Evolutionary conservation across 2,113 vertebrate genomes (phyloP), one percentile per base, ranked within the genome.

Genomic region (Centropus unirufus): DNA sequence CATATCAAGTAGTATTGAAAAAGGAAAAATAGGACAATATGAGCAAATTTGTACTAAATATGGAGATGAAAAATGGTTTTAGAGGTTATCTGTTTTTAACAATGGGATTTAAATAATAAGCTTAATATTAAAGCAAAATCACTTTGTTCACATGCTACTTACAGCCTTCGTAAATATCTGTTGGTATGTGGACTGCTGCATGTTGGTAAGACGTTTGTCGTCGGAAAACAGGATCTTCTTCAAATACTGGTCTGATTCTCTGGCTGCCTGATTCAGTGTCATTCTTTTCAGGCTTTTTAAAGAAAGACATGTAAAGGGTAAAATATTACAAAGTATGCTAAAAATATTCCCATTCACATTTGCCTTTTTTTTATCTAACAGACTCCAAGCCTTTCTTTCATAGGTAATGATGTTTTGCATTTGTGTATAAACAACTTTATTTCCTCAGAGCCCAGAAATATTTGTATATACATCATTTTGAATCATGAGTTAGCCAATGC

Each of bases 131-230:
- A 34, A 46, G 49, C 13, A 72, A 72, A 73, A 39, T 49, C 22
- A 9, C 14, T 74, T 20, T 57, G 6, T 75, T 91, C 27, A 92
- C 2, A 27, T 73, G 39, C 44, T 96, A 99, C 99, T 99, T 98
- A 99, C 99, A 99, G 95, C 99, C 99, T 89, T 99, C 99, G 46
- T 99, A 99, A 97, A 99, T 99, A 97, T 99, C 99, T 9, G 99
- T 99, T 63, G 99, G 99, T 96, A 99, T 99, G 94, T 99, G 99
- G 64, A 99, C 99, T 29, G 99, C 99, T 66, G 99, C 99, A 77
- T 99, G 98, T 74, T 99, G 99, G 96, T 99, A 98, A 76, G 99
- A 99, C 2, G 99, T 99, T 75, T 99, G 97, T 32, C 99, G 98
- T 87, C 98, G 98, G 96, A 99, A 99, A 51, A 98, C 97, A 16